These are phyloP conservation scores for Caenorhabditis drosophilae DNA, from an alignment of 2,888 invertebrate species.

Conservation along the genomic window DNA sequence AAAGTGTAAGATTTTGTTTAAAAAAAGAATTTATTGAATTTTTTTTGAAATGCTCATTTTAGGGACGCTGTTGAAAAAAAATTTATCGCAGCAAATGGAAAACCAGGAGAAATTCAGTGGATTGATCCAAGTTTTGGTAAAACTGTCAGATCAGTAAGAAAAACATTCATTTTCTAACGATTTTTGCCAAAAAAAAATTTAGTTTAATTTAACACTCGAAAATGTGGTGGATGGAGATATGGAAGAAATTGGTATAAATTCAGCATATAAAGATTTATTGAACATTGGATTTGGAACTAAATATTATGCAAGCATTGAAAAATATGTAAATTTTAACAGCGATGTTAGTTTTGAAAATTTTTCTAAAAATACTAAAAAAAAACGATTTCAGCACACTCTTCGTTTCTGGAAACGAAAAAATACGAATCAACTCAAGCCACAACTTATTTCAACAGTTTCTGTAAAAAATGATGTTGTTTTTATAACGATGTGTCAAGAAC, in stretches of 20 bases:
- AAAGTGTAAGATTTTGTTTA: too few species aligned
- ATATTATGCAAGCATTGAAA: slow-evolving; percentile 27
- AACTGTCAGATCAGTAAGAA: background rate
- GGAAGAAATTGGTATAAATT: slow-evolving; percentile 19
- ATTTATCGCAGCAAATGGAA: slow-evolving; percentile 49
- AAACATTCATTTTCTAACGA: background rate
- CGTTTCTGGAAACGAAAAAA: slow-evolving; percentile 38
- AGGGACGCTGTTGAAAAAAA: slow-evolving; percentile 44
- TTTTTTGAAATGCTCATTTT: too few species aligned
- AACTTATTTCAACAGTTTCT: slow-evolving; percentile 13
- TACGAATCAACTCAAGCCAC: background rate
- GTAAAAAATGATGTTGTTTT: slow-evolving; percentile 25
- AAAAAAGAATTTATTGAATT: too few species aligned
- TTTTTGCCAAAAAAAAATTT: background rate
- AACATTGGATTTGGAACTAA: slow-evolving; percentile 6
- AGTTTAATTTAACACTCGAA: slow-evolving; percentile 39
- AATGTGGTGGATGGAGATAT: slow-evolving; percentile 45
- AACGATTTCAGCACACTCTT: slow-evolving; percentile 27
- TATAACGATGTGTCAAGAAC: slow-evolving; percentile 11
- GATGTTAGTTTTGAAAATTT: background rate
- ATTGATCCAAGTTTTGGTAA: slow-evolving; percentile 32
- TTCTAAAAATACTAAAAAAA: background rate
- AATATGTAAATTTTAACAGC: slow-evolving; percentile 26
- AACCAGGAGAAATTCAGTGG: slow-evolving; percentile 60
- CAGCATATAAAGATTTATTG: slow-evolving; percentile 29